Percentiles rank a stretch among this genome's conserved stretches.
phyloP scores from a whole-genome alignment of 2,113 vertebrate species.

The Aldabrachelys gigantea region DNA sequence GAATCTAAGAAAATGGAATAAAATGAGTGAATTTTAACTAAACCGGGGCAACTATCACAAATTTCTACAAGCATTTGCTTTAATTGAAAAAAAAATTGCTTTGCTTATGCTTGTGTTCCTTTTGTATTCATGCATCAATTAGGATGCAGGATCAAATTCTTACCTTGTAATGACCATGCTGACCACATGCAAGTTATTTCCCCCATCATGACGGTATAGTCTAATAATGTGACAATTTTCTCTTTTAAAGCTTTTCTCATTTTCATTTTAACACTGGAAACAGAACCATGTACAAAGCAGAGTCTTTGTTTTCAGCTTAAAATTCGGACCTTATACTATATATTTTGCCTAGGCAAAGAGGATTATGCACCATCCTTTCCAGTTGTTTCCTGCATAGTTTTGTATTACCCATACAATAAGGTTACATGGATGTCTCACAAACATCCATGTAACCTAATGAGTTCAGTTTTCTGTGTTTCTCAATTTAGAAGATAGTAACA shows the following conservation, averaged over 20 bases:
- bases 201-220: background rate
- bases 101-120: background rate
- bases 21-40: background rate
- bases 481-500: background rate
- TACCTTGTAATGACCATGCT: background rate
- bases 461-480: background rate
- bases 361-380: background rate
- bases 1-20: background rate
- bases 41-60: background rate
- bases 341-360: background rate
- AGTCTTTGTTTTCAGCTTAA: background rate
- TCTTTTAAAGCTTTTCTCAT: background rate
- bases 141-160: background rate
- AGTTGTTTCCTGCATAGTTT: background rate
- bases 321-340: background rate
- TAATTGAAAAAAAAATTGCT: background rate
- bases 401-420: background rate
- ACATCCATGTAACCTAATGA: background rate
- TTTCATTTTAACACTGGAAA: too few species aligned
- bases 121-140: background rate
- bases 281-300: background rate
- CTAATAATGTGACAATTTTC: background rate
- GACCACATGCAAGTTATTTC: background rate
- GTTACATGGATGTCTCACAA: accelerated
- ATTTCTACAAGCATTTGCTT: background rate